Evolutionary conservation across 2,797 vertebrate genomes (phyloP).

Genomic region (Allenopithecus nigroviridis): DNA sequence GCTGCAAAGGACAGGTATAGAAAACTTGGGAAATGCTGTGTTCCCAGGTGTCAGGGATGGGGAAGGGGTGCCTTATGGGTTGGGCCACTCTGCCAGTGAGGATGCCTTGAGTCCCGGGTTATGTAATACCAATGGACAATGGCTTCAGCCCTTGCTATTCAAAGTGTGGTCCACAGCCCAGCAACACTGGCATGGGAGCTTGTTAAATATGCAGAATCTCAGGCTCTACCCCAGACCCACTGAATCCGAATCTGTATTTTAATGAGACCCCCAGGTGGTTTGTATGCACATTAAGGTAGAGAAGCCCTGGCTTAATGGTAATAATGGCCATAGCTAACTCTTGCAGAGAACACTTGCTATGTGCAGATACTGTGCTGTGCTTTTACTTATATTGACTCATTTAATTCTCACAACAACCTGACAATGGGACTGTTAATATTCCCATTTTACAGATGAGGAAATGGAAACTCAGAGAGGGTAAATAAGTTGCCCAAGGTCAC

Average conservation of each 20-base stretch:
- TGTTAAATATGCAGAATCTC: background rate
- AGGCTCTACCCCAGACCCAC: background rate
- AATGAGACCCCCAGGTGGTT: background rate
- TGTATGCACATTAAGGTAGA: background rate
- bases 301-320: background rate
- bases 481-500: background rate
- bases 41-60: background rate
- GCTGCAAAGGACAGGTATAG: background rate
- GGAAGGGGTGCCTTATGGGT: background rate
- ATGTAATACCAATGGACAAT: too few species aligned
- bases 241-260: background rate
- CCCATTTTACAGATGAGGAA: background rate
- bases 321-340: background rate
- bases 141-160: background rate
- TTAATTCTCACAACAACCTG: background rate
- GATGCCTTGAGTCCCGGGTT: background rate
- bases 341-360: background rate
- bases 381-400: background rate
- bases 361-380: background rate
- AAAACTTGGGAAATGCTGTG: background rate
- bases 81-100: background rate
- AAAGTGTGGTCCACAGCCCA: background rate
- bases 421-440: background rate
- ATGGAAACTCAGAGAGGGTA: background rate
- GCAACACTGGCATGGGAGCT: background rate